Evolutionary conservation across 1,140 invertebrate genomes (phyloP), one percentile per base, ranked within the genome.

Genomic region (Zaprionus africanus): DNA sequence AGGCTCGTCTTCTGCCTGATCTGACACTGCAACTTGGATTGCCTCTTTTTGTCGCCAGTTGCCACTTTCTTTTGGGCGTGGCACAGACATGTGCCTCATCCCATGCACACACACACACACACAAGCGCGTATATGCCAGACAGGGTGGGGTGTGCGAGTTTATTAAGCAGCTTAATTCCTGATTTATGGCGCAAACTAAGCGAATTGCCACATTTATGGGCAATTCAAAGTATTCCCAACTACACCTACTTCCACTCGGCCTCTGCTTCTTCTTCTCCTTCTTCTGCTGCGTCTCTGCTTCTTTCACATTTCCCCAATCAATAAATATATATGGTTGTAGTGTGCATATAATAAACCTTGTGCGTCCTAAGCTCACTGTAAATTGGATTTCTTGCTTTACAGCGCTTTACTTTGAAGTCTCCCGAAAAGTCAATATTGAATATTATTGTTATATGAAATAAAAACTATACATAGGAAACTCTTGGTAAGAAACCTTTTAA

Each of bases 81-180:
- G 7, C 26, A 56, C 26, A 54, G 3, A 26, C 26, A 15, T 70
- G 36, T 51, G 62, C 28, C 49, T 54, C 49, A 9, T 31, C 61
- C 61, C 61, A 63, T 24, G 12, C 46, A 17, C 17, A n/a, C 6
- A 2, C 19, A 22, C 5, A n/a, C n/a, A 12, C 26, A 26, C 5
- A 1, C 22, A 22, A n/a, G 15, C 17, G 7, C 9, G 13, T 19
- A 60, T 36, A 43, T 59, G 38, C 15, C 41, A 66, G 51, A 31
- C 28, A 13, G 3, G 2, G 4, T 6, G 41, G 24, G 24, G 38
- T 12, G 46, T 17, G 36, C 31, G 24, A 17, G 46, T 17, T 36
- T 53, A 64, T 54, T 43, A 15, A 56, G 61, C 69, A 28, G 17
- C 41, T 13, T 58, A 58, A 72, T 65, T 41, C 62, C 22, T 19